A percentile compares a stretch with the other conserved stretches of the same genome.
Conservation (phyloP, 2,113 vertebrate species). For the Sakesphorus luctuosus region DNA sequence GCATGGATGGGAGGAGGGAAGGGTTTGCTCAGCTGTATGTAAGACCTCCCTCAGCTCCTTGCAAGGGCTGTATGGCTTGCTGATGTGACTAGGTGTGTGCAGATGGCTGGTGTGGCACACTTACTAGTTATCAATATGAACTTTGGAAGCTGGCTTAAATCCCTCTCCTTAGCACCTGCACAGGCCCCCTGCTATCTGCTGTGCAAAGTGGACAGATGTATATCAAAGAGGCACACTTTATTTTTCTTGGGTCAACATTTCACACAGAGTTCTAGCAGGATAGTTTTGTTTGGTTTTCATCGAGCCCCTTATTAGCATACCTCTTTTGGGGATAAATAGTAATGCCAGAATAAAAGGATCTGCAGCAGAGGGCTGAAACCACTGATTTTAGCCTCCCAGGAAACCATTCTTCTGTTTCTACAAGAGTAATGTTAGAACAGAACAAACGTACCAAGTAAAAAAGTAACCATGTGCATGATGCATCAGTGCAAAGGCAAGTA, state of each 20-base stretch:
- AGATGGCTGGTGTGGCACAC: constrained; percentile 1
- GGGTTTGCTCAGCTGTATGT: constrained; percentile 41
- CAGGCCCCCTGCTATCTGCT: constrained; percentile 23
- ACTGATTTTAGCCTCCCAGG: neutral
- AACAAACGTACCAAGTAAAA: neutral
- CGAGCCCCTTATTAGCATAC: neutral
- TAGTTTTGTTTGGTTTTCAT: constrained; percentile 32
- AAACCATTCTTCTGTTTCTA: neutral
- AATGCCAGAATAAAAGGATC: neutral
- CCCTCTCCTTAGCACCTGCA: constrained; percentile 34
- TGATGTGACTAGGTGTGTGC: constrained; percentile 36
- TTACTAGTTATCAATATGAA: constrained; percentile 16
- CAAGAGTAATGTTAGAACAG: neutral
- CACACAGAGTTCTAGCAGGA: neutral
- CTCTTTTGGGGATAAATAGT: neutral
- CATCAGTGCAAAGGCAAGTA: neutral
- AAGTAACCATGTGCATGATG: neutral
- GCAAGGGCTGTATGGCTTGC: neutral
- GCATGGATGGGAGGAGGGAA: neutral
- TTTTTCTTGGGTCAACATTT: constrained; percentile 58
- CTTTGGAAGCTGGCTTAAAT: constrained; percentile 43
- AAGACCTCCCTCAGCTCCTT: neutral
- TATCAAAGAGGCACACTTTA: neutral
- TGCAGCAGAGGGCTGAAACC: neutral
- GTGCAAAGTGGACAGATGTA: constrained; percentile 6